These are phyloP conservation scores for Marmota flaviventris DNA, from an alignment of 2,113 vertebrate species.

Conservation along the genomic window DNA sequence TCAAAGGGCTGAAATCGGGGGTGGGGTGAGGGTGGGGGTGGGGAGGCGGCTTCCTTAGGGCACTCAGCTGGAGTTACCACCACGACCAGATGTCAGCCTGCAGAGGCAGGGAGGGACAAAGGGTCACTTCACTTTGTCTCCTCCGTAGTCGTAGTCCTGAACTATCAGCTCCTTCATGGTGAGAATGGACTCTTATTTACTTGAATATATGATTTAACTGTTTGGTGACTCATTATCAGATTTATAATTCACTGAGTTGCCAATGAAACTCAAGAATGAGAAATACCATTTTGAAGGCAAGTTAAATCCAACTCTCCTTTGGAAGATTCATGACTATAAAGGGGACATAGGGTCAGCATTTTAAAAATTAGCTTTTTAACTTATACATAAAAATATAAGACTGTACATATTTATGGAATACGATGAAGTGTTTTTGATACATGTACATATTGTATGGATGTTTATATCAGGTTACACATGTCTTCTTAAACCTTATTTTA, in stretches of 20 bases:
- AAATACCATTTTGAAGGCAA: neutral
- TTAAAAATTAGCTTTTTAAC: neutral
- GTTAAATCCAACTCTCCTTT: neutral
- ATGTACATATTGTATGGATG: neutral
- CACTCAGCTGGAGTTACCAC: neutral
- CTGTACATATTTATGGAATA: neutral
- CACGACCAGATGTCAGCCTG: too few relatives aligned
- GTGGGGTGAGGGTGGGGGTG: too few relatives aligned
- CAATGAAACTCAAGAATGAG: neutral
- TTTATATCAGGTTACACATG: neutral
- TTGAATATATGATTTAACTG: neutral
- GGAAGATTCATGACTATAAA: neutral
- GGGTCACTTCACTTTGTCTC: neutral
- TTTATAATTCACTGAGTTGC: conserved; percentile 12
- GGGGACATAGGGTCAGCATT: neutral
- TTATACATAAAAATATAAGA: neutral
- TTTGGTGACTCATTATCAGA: conserved; percentile 28
- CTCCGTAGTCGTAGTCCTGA: neutral
- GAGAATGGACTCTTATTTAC: neutral
- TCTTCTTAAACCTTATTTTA: neutral
- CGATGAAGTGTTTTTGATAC: too few relatives aligned
- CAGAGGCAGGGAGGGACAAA: neutral
- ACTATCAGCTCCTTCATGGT: neutral
- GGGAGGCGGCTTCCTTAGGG: neutral
- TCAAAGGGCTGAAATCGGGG: neutral